A percentile compares a stretch with the other conserved stretches of the same genome.
phyloP scores from a whole-genome alignment of 1,140 invertebrate genomes.

The Sarcophaga peregrina region DNA sequence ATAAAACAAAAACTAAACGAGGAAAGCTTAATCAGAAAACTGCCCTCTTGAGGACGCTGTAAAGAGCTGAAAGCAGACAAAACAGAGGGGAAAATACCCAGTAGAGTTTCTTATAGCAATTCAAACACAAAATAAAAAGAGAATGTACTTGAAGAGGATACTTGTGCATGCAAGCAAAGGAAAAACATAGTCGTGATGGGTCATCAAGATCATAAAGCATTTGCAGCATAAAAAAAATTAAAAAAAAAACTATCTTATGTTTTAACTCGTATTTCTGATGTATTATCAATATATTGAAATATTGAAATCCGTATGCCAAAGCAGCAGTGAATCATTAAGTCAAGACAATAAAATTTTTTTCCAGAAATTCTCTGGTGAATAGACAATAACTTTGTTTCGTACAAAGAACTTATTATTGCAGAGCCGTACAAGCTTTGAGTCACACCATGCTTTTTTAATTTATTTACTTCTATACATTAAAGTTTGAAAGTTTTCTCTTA shows the following conservation, averaged over 20 bases:
- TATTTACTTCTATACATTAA: no score
- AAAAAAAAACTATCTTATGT: background rate
- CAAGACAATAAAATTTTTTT: background rate
- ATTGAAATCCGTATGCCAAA: background rate
- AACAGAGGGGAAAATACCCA: background rate
- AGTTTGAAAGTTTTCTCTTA: no score
- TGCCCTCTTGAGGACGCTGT: constrained; percentile 18
- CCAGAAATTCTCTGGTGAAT: constrained; percentile 10
- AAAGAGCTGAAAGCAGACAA: background rate
- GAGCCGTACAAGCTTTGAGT: background rate
- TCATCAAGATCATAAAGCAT: constrained; percentile 15
- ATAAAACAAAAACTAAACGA: background rate
- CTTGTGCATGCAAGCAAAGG: background rate
- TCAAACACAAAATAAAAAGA: background rate
- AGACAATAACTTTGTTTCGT: constrained; percentile 20
- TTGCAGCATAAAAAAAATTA: background rate
- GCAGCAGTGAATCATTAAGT: background rate
- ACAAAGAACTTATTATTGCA: background rate
- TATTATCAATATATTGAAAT: constrained; percentile 20
- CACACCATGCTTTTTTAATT: no score
- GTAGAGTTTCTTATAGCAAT: constrained; percentile 2
- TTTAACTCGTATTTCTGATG: constrained; percentile 7
- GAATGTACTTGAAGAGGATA: background rate
- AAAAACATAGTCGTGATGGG: constrained; percentile 16
- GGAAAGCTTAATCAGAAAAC: background rate